Evolutionary conservation across 1,140 invertebrate genomes (phyloP).

Genomic region (Phymastichus coffea): DNA sequence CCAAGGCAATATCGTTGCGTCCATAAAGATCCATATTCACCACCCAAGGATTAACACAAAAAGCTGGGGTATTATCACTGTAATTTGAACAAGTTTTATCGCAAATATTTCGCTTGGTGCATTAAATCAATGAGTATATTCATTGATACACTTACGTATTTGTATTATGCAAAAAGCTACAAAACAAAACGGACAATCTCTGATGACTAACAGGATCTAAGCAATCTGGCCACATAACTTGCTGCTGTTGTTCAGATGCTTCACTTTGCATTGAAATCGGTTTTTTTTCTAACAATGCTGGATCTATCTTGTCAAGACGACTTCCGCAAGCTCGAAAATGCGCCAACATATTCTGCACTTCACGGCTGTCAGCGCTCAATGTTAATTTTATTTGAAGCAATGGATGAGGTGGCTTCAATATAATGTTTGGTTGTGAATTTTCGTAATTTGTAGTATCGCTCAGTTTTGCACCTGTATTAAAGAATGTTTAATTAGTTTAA

Average conservation of each 20-base stretch:
- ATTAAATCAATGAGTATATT: too few species aligned
- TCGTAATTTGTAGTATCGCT: neutral
- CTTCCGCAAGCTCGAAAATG: constrained; percentile 74
- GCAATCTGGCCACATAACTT: constrained; percentile 65
- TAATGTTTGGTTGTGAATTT: constrained; percentile 31
- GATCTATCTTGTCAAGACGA: constrained; percentile 55
- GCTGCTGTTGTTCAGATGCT: neutral
- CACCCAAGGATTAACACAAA: constrained; percentile 88
- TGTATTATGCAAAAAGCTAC: constrained; percentile 83
- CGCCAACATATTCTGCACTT: constrained; percentile 74
- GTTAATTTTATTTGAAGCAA: constrained; percentile 74
- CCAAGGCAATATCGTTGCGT: constrained; percentile 90
- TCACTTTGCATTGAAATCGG: neutral
- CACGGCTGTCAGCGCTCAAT: constrained; percentile 58
- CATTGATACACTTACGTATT: constrained; percentile 54
- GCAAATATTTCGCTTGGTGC: too few species aligned
- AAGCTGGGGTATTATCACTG: constrained; percentile 78
- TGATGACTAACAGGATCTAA: constrained; percentile 88
- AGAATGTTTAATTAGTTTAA: too few species aligned
- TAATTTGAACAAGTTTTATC: constrained; percentile 33
- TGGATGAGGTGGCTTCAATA: constrained; percentile 62
- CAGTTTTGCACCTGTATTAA: constrained; percentile 8
- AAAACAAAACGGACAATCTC: constrained; percentile 84
- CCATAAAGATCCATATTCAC: constrained; percentile 95
- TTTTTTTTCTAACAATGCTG: neutral